A percentile compares a stretch with the other conserved stretches of the same genome.
Evolutionary conservation across 2,113 vertebrate genomes (phyloP).

Genomic region (Perccottus glenii): DNA sequence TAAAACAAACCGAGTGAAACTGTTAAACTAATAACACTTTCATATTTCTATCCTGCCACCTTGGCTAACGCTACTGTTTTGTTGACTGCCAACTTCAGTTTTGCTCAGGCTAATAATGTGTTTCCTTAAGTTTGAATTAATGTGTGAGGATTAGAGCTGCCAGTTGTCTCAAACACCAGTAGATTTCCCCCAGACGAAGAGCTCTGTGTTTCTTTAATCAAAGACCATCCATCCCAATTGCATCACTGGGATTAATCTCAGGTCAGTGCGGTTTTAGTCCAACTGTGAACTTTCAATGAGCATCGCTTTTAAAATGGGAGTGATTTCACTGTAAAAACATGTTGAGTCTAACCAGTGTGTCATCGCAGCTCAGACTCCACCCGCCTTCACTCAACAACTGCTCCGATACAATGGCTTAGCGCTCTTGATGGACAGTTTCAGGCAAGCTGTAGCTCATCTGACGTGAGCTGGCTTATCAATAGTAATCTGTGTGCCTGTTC

Average conservation of each 20-base stretch:
- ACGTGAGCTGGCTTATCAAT: conserved; percentile 59
- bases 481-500: conserved; percentile 53
- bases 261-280: not conserved
- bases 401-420: conserved; percentile 25
- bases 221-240: not conserved
- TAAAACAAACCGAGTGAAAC: no score
- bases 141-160: no score
- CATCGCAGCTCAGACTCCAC: conserved; percentile 43
- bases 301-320: not conserved
- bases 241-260: conserved; percentile 3
- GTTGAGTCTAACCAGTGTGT: conserved; percentile 26
- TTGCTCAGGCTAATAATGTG: no score
- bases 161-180: not conserved
- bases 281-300: not conserved
- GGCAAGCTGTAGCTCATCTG: conserved; percentile 52
- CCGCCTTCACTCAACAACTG: conserved; percentile 26
- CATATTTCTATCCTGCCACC: no score
- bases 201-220: conserved; percentile 14
- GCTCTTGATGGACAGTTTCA: conserved; percentile 14
- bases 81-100: no score
- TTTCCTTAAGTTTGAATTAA: no score
- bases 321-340: conserved; percentile 42
- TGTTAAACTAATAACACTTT: no score
- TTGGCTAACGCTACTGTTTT: no score
- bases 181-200: not conserved